phyloP scores from a whole-genome alignment of 2,113 vertebrate genomes.

The Mobula birostris region DNA sequence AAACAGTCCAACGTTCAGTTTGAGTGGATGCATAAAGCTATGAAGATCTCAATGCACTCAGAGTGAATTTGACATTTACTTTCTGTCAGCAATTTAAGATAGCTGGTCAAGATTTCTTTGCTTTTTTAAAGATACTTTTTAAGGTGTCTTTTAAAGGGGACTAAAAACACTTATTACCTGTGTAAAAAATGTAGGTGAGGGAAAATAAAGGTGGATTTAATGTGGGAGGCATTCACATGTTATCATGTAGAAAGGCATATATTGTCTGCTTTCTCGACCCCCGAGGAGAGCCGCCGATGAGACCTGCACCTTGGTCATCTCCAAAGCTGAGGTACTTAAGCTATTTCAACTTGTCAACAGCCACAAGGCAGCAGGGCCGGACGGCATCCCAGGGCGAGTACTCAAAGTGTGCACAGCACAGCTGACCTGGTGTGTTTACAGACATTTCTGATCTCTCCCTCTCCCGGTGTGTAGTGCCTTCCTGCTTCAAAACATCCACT shows the following conservation, averaged over 20 bases:
- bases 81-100: background rate
- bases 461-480: no score
- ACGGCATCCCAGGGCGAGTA: no score
- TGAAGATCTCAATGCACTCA: background rate
- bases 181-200: background rate
- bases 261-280: background rate
- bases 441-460: no score
- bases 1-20: background rate
- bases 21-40: background rate
- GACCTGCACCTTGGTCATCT: no score
- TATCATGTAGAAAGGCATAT: background rate
- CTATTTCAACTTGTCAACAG: no score
- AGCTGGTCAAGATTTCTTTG: background rate
- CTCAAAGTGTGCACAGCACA: no score
- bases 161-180: background rate
- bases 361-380: no score
- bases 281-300: no score
- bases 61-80: background rate
- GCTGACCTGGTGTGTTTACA: no score
- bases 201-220: constrained; percentile 7
- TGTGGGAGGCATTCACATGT: background rate
- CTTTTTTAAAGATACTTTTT: background rate
- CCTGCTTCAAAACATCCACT: no score
- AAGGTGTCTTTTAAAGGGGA: background rate
- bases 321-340: no score